Evolutionary conservation across 2,888 invertebrate genomes (phyloP).

Genomic region (Hylaea fasciaria): DNA sequence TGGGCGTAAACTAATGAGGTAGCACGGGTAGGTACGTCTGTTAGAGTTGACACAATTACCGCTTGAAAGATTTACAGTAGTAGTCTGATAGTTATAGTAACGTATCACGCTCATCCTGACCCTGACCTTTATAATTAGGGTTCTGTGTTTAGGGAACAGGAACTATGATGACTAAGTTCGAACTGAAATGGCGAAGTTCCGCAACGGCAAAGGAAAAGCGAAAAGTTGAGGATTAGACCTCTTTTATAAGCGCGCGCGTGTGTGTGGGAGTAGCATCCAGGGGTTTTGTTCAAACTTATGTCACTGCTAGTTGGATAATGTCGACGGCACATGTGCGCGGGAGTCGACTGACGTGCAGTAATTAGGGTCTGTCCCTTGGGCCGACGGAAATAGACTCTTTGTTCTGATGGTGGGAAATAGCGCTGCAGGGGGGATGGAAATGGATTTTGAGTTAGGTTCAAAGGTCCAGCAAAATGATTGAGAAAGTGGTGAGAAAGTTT

Average conservation of each 20-base stretch:
- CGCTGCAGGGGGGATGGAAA: constrained; percentile 28
- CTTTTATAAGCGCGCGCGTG: too few relatives aligned
- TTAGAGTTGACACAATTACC: too few relatives aligned
- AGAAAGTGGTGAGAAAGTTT: not conserved
- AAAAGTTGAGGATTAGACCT: too few relatives aligned
- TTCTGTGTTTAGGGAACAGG: too few relatives aligned
- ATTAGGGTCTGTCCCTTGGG: constrained; percentile 65
- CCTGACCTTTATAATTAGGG: too few relatives aligned
- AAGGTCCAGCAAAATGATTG: not conserved
- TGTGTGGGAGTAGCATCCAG: too few relatives aligned
- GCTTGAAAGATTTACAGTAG: too few relatives aligned
- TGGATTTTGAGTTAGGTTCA: constrained; percentile 2
- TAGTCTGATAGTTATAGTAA: too few relatives aligned
- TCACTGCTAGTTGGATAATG: constrained; percentile 13
- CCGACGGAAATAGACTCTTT: constrained; percentile 61
- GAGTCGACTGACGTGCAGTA: constrained; percentile 62
- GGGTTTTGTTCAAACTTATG: not conserved
- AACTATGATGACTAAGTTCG: too few relatives aligned
- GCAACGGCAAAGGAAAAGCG: too few relatives aligned
- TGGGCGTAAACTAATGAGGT: not conserved
- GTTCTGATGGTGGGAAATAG: constrained; percentile 43
- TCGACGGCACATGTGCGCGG: constrained; percentile 50
- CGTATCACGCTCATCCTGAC: too few relatives aligned
- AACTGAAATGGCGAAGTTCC: too few relatives aligned
- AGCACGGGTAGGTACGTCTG: not conserved